Conservation (phyloP, 2,113 vertebrate species). For the Cyanocitta stelleri region DNA sequence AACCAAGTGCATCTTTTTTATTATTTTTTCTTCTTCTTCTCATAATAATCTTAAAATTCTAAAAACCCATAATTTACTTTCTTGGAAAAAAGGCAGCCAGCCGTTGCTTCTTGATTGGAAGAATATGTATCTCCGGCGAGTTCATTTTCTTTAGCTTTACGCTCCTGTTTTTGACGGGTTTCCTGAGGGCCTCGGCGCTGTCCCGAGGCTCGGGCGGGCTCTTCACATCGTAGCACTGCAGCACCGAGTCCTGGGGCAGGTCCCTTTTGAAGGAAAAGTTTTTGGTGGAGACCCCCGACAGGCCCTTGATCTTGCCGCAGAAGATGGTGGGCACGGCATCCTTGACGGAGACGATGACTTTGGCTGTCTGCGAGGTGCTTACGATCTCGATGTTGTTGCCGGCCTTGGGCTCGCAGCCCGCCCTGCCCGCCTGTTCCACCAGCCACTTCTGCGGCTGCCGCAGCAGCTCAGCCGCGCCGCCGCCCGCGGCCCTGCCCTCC, state of each 20-base stretch:
- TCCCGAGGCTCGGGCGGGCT: constrained; percentile 79
- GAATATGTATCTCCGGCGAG: constrained; percentile 97
- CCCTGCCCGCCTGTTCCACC: constrained; percentile 71
- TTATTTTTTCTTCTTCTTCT: constrained; percentile 29
- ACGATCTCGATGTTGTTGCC: constrained; percentile 85
- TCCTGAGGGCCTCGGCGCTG: constrained; percentile 80
- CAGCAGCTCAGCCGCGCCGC: constrained; percentile 74
- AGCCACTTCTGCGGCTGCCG: constrained; percentile 86
- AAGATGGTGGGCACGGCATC: constrained; percentile 92
- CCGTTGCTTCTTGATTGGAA: constrained; percentile 98
- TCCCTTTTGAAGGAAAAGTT: constrained; percentile 98
- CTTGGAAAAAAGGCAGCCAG: constrained; percentile 93
- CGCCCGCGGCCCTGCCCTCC: constrained; percentile 71
- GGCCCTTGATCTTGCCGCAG: constrained; percentile 95
- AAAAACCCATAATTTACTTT: constrained; percentile 85
- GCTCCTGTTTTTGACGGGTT: constrained; percentile 87
- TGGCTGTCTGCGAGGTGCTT: constrained; percentile 89
- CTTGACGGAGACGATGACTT: constrained; percentile 96
- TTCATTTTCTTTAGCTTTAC: constrained; percentile 99
- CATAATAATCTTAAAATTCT: constrained; percentile 76
- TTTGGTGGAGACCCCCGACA: constrained; percentile 95
- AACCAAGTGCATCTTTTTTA: constrained; percentile 75
- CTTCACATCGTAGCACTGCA: constrained; percentile 83
- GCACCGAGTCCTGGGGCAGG: constrained; percentile 79
- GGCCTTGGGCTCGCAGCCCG: constrained; percentile 75